A percentile compares a stretch with the other conserved stretches of the same genome.
Evolutionary conservation across 30 jellyfish, hydroid and myxozoan species (phyloP).

Genomic region (Hydra vulgaris): DNA sequence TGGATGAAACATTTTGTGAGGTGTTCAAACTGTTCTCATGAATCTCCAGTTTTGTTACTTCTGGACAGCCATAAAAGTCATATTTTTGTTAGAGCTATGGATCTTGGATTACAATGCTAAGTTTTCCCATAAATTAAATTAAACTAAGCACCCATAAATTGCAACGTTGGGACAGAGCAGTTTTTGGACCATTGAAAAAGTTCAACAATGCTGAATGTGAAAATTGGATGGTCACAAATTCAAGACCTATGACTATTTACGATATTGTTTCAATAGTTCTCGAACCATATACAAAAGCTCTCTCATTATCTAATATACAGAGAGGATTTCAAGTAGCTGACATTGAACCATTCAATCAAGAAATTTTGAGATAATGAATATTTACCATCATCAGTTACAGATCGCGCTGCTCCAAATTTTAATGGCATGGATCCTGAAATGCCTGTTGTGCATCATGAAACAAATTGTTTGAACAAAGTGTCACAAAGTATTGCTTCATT

Average conservation of each 20-base stretch:
- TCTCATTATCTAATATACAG: slow-evolving; percentile 13
- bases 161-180: slow-evolving; percentile 26
- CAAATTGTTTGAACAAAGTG: not conserved
- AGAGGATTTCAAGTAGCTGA: not conserved
- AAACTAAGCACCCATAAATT: slow-evolving; percentile 26
- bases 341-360: not conserved
- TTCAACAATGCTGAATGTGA: slow-evolving; percentile 22
- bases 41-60: slow-evolving; percentile 17
- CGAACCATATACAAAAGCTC: slow-evolving; percentile 29
- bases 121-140: slow-evolving; percentile 38
- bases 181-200: slow-evolving; percentile 16
- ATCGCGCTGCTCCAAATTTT: too few relatives aligned
- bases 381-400: too few relatives aligned
- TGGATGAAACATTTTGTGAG: slow-evolving; percentile 21
- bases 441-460: not conserved
- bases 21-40: slow-evolving; percentile 2
- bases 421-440: not conserved
- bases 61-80: slow-evolving; percentile 28
- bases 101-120: slow-evolving; percentile 16
- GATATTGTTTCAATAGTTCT: slow-evolving; percentile 18
- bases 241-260: slow-evolving; percentile 6
- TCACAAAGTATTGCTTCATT: not conserved
- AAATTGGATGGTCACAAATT: slow-evolving; percentile 16
- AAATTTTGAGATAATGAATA: not conserved
- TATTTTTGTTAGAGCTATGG: slow-evolving; percentile 1